Base-by-base conservation (phyloP, 1,140 invertebrate species). In the Periplaneta americana region DNA sequence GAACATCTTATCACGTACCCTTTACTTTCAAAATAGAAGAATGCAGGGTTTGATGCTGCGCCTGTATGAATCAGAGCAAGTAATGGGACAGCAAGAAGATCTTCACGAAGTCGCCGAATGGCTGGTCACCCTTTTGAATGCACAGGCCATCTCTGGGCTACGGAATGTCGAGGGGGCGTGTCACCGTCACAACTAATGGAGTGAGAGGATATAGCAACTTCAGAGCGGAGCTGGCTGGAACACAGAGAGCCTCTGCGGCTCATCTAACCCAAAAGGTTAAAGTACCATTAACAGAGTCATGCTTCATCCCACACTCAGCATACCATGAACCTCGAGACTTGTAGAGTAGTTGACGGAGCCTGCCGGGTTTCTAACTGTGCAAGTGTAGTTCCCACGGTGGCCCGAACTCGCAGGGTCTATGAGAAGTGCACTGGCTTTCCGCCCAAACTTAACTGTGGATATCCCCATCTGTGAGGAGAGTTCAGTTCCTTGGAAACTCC, bases 351-450 rank as follows among this genome's bases (percentile, higher is more conserved):
- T 93, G 75, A 91, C 91, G 83, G 88, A 88, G 81, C 93, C 94
- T 83, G 93, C 94, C 32, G 87, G 88, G 88, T 96, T 96, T 79
- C 91, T 91, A 83, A 93, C 95, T 76, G 91, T 91, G 89, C 96
- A 96, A 78, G 95, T 94, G 87, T 96, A 97, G 87, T 95, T 80
- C 33, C 80, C 80, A 74, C 91, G 91, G 88, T 96, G 94, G 85
- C 91, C 90, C 75, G 94, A 93, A 83, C 91, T 93, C 78, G 94
- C 93, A 18, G 85, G 79, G 34, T 84, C 84, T 78, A 87, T 87
- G 22, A 84, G 83, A 4, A 87, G 83, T 28, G 87, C 57, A 78
- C 84, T 87, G 22, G 84, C 85, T 17, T 85, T 39, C 32, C 84
- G 83, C 82, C 87, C 88, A 82, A 89, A 83, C 81, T 87, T 87